Evolutionary conservation across 2,113 vertebrate genomes (phyloP), one percentile per base, ranked within the genome.

Genomic region (Morone chrysops): DNA sequence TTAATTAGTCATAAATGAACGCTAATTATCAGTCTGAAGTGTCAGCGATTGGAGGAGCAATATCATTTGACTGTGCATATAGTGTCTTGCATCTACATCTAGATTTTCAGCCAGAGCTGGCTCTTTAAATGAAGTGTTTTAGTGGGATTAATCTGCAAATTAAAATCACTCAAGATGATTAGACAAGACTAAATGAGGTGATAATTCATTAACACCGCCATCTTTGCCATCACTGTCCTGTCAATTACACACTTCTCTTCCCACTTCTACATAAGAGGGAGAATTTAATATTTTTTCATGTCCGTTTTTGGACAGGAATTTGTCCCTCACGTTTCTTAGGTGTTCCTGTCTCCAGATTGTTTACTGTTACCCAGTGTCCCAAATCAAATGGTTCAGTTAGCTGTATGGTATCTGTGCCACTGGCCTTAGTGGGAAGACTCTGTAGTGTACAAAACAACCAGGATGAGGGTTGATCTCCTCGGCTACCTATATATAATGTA

Each of bases 131-230:
- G 47, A 56, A 12, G 40, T n/a, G 40, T 77, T 63, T 63, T 4
- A 61, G 11, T 53, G 63, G 40, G 69, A 78, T 81, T n/a, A 20
- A 14, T 70, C 22, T 1, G 6, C 48, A 51, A 68, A 76, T 80
- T 72, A 57, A 75, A 76, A 62, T 54, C 66, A 60, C 75, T 82
- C 47, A 40, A 16, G 53, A 54, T 56, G 60, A 78, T 79, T 53
- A 70, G 18, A 72, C 4, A 0, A 65, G 31, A 43, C 8, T 43
- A 61, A 70, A 78, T n/a, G 65, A 82, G 41, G 59, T 40, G 54
- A 38, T 60, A 4, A 51, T 31, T 71, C 66, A 71, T 84, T 65
- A 71, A 80, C 36, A 0, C 14, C 66, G 14, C 16, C 57, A 5
- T 68, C 25, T 56, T 48, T 61, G 51, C n/a, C n/a, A 41, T 63